phyloP scores from a whole-genome alignment of 2,888 invertebrate species.

The Ennomos quercinarius region DNA sequence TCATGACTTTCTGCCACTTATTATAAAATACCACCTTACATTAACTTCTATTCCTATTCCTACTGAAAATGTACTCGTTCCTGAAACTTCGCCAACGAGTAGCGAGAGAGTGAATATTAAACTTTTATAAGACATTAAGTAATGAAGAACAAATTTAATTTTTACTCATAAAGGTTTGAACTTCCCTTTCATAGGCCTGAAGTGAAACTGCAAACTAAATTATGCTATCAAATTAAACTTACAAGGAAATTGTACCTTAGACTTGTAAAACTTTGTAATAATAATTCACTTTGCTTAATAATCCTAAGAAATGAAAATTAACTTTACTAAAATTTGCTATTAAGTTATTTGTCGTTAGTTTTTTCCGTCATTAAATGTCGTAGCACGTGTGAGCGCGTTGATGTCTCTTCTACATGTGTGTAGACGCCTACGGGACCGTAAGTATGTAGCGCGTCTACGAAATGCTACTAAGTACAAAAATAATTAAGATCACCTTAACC shows the following conservation, averaged over 20 bases:
- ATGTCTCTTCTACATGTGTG: conserved; percentile 51
- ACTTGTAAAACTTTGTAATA: conserved; percentile 17
- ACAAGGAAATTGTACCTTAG: conserved; percentile 28
- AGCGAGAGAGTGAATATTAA: conserved; percentile 39
- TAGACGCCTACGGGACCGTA: conserved; percentile 46
- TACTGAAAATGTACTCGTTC: conserved; percentile 22
- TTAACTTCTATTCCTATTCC: conserved; percentile 21
- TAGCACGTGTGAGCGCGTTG: conserved; percentile 50
- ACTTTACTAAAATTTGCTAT: too few relatives aligned
- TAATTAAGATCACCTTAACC: too few relatives aligned
- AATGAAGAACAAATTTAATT: conserved; percentile 55
- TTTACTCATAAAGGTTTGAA: conserved; percentile 57
- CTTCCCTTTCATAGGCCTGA: conserved; percentile 51
- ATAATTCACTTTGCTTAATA: conserved; percentile 11
- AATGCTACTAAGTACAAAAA: conserved; percentile 29
- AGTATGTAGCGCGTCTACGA: conserved; percentile 50
- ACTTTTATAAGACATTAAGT: conserved; percentile 55
- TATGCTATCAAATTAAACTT: conserved; percentile 48
- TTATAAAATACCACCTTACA: conserved; percentile 5
- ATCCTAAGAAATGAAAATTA: conserved; percentile 7
- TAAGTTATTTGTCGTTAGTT: too few relatives aligned
- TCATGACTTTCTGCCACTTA: conserved; percentile 1
- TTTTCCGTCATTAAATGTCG: conserved; percentile 32
- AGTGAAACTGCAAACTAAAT: conserved; percentile 54
- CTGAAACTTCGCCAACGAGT: conserved; percentile 25